Conservation (phyloP, 2,797 vertebrate genomes). For the Parambassis ranga region DNA sequence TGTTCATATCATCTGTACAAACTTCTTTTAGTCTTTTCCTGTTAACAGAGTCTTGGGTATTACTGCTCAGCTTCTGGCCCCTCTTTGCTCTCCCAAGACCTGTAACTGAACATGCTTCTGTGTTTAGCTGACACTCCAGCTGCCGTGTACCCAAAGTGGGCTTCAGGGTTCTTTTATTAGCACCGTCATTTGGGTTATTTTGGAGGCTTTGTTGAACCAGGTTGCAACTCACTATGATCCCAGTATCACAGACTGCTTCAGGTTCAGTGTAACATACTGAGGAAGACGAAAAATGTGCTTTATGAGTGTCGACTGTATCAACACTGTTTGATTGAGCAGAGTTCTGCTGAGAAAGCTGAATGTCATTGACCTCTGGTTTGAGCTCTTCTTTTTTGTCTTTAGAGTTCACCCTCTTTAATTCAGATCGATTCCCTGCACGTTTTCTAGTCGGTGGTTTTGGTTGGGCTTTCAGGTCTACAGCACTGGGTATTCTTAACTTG, state of each 20-base stretch:
- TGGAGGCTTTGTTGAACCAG: constrained; percentile 17
- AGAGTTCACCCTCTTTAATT: background rate
- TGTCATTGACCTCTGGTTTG: background rate
- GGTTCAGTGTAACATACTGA: constrained; percentile 3
- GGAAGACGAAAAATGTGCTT: background rate
- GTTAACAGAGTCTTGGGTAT: constrained; percentile 18
- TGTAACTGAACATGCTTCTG: background rate
- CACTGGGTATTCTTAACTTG: background rate
- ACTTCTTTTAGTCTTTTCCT: constrained; percentile 40
- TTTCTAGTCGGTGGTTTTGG: constrained; percentile 22
- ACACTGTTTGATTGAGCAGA: background rate
- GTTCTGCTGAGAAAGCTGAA: background rate
- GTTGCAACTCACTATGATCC: background rate
- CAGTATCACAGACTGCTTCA: background rate
- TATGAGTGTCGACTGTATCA: background rate
- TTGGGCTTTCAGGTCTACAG: background rate
- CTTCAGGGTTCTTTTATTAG: background rate
- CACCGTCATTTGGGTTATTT: background rate
- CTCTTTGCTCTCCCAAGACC: constrained; percentile 33
- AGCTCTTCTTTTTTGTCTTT: background rate
- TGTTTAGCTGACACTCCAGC: background rate
- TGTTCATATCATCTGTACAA: background rate
- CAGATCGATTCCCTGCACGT: background rate
- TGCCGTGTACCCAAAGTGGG: background rate
- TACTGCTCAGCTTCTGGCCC: background rate